Percentiles rank a stretch among this genome's conserved stretches.
phyloP scores from a whole-genome alignment of 2,888 invertebrate species.

The Carterocephalus palaemon region DNA sequence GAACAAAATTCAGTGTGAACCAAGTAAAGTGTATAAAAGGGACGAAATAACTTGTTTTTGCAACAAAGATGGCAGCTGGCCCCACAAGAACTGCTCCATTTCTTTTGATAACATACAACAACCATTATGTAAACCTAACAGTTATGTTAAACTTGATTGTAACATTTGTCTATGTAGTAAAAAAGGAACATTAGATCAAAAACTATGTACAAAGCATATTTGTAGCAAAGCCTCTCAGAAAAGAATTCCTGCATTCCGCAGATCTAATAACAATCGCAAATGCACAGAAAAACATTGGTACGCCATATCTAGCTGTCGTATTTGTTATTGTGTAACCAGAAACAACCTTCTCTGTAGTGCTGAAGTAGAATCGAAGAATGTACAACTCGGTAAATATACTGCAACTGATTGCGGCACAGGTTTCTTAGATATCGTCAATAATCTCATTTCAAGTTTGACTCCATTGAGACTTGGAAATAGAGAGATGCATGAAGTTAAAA shows the following conservation, averaged over 20 bases:
- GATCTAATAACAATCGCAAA: constrained; percentile 36
- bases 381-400: constrained; percentile 45
- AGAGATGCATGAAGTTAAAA: constrained; percentile 15
- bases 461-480: constrained; percentile 9
- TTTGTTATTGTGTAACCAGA: constrained; percentile 53
- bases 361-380: constrained; percentile 32
- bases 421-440: constrained; percentile 27
- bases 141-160: constrained; percentile 48
- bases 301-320: constrained; percentile 55
- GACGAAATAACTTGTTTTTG: constrained; percentile 49
- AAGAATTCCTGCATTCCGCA: constrained; percentile 23
- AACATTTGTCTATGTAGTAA: constrained; percentile 55
- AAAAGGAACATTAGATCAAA: constrained; percentile 42
- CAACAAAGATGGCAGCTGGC: constrained; percentile 48
- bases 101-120: constrained; percentile 10
- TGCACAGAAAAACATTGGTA: constrained; percentile 57
- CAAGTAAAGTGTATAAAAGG: constrained; percentile 43
- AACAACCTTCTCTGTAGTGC: constrained; percentile 57
- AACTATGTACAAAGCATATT: constrained; percentile 51
- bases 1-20: constrained; percentile 35
- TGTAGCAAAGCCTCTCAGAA: constrained; percentile 35
- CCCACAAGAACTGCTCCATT: constrained; percentile 41
- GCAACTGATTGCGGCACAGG: constrained; percentile 47
- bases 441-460: constrained; percentile 25
- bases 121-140: constrained; percentile 42